Base-by-base conservation (phyloP, 2,888 invertebrate species). In the Apodemia hepburni region DNA sequence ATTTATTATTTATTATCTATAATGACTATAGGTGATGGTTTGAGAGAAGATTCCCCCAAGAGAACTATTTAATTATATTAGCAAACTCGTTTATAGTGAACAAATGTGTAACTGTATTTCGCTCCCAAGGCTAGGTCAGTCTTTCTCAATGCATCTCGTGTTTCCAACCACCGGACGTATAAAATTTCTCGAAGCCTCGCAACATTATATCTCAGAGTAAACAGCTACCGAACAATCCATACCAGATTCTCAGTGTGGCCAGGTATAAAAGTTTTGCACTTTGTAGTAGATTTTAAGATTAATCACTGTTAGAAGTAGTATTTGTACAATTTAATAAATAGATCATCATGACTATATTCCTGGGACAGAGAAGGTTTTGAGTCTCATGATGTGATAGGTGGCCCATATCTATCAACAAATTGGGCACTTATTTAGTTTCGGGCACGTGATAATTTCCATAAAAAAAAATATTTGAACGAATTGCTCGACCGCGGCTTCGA, bases 181-280 rank as follows among this genome's bases (percentile, higher is more conserved):
- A 68, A 62, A 66, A 68, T 71, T 71, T 70, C 70, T 66, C 67
- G 68, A 69, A 69, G 66, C 68, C 68, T 42, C 60, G 64, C 66
- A 63, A 64, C 65, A 58, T 58, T 61, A 61, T 51, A 58, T 42
- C 63, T 18, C 45, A 42, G 49, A 58, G 47, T 38, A 38, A 38
- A 61, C 22, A 42, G 58, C 61, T 57, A 57, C 61, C n/a, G 57
- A 47, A 47, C 47, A 47, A 47, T 47, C 47, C 47, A 8, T 17
- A 47, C 47, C 47, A 47, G 47, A 47, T 47, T 17, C 17, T 1
- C 8, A 17, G 17, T n/a, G 47, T 47, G 17, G 47, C 17, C 47
- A 17, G 17, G 17, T 47, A 7, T 17, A 17, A 47, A 8, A n/a
- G 17, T 2, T 17, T 17, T 17, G 7, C 8, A 17, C 17, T 47